These are phyloP conservation scores for Hemicentrotus pulcherrimus DNA, from an alignment of 35 echinoderm and acorn worm species.

Conservation along the genomic window DNA sequence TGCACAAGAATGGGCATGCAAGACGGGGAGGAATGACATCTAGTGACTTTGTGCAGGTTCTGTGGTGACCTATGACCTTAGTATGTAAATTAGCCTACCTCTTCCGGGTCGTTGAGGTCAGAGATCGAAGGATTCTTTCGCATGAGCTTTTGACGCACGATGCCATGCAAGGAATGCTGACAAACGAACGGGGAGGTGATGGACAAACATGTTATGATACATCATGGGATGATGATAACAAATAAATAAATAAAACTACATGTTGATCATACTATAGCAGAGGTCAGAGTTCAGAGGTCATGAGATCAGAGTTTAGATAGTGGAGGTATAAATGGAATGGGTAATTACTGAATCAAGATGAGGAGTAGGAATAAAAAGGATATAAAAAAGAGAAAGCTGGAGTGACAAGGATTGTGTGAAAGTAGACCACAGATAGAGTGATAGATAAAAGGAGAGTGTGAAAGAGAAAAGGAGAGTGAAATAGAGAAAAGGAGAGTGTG, in stretches of 20 bases:
- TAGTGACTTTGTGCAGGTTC: too few relatives aligned
- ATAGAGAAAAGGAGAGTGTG: too few relatives aligned
- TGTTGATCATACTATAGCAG: not conserved
- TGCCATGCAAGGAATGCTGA: slow-evolving; percentile 42
- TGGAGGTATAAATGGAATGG: too few relatives aligned
- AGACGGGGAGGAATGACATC: too few relatives aligned
- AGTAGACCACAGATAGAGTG: too few relatives aligned
- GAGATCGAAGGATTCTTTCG: not conserved
- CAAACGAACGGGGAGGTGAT: not conserved
- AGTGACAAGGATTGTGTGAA: not conserved
- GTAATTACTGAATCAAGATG: too few relatives aligned
- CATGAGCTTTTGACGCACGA: slow-evolving; percentile 50
- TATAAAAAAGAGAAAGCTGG: too few relatives aligned
- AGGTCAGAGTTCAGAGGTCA: not conserved
- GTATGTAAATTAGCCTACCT: not conserved
- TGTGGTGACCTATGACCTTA: not conserved
- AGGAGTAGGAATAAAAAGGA: too few relatives aligned
- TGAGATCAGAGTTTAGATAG: too few relatives aligned
- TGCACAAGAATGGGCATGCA: too few relatives aligned
- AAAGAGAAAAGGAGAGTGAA: too few relatives aligned
- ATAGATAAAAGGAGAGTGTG: not conserved
- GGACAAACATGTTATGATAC: not conserved
- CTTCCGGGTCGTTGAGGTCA: not conserved
- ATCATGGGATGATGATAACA: not conserved
- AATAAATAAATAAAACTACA: not conserved